Conservation (phyloP, 2,113 vertebrate genomes). For the Vombatus ursinus region DNA sequence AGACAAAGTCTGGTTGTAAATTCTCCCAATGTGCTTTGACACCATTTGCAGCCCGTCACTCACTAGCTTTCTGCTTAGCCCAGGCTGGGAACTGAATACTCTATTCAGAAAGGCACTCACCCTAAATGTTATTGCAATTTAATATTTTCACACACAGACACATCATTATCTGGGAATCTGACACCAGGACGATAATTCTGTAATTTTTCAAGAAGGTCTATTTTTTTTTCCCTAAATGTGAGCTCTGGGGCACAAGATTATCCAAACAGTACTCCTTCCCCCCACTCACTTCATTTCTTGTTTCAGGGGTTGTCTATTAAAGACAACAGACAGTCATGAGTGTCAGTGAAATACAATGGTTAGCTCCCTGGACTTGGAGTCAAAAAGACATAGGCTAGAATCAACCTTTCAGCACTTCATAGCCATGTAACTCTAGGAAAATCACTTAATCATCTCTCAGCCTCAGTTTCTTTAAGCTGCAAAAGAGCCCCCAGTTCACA, state of each 20-base stretch:
- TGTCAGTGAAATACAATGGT: background rate
- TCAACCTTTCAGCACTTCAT: background rate
- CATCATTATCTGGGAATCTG: conserved; percentile 95
- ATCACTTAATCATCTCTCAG: background rate
- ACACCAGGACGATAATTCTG: conserved; percentile 90
- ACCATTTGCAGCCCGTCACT: conserved; percentile 97
- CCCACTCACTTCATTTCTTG: conserved; percentile 22
- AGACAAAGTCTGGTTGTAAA: conserved; percentile 63
- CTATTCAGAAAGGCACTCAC: conserved; percentile 92
- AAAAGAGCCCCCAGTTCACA: background rate
- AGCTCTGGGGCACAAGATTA: conserved; percentile 69
- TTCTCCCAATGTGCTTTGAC: conserved; percentile 80
- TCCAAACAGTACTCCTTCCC: conserved; percentile 55
- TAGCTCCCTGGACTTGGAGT: background rate
- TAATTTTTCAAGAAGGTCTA: conserved; percentile 84
- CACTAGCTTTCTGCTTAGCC: conserved; percentile 85
- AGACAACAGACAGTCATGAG: background rate
- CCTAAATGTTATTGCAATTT: conserved; percentile 97
- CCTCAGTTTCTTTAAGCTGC: background rate
- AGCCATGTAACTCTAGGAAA: background rate
- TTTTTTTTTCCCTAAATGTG: conserved; percentile 58
- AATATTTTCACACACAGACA: conserved; percentile 99
- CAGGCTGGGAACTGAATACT: conserved; percentile 91
- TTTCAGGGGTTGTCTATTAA: conserved; percentile 21
- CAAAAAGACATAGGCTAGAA: background rate